Conservation (phyloP, 2,797 vertebrate genomes). For the Chiroxiphia lanceolata region DNA sequence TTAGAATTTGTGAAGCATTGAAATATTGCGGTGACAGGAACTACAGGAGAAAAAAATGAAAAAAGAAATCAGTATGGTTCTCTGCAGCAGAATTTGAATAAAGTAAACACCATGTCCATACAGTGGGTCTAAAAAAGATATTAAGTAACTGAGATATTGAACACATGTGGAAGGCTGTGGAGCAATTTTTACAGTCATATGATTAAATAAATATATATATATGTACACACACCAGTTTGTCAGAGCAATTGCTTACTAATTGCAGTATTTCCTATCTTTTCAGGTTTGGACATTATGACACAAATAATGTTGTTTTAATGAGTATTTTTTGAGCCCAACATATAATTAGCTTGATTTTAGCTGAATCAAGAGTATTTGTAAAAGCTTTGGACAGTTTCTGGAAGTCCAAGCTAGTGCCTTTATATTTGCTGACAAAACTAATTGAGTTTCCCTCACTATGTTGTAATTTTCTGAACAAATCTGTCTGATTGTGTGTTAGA, state of each 20-base stretch:
- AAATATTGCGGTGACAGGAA: neutral
- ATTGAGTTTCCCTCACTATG: neutral
- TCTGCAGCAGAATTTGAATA: neutral
- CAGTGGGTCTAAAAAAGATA: neutral
- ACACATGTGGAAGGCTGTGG: neutral
- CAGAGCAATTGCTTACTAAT: neutral
- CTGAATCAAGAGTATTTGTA: slow-evolving; percentile 18
- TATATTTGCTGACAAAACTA: slow-evolving; percentile 43
- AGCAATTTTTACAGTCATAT: neutral
- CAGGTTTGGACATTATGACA: neutral
- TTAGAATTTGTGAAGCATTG: neutral
- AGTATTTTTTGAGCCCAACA: neutral
- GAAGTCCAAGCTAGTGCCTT: slow-evolving; percentile 28
- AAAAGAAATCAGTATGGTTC: neutral
- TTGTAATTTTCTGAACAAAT: slow-evolving; percentile 21
- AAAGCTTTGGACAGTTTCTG: slow-evolving; percentile 18
- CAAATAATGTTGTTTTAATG: slow-evolving; percentile 2
- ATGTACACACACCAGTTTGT: neutral
- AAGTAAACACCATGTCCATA: neutral
- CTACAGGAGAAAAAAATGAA: neutral
- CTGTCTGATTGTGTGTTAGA: neutral
- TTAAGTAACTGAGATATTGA: neutral
- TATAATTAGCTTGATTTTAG: slow-evolving; percentile 26
- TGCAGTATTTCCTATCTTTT: neutral
- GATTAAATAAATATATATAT: neutral